Conservation (phyloP, 1,140 invertebrate species). For the Ridgeia piscesae region DNA sequence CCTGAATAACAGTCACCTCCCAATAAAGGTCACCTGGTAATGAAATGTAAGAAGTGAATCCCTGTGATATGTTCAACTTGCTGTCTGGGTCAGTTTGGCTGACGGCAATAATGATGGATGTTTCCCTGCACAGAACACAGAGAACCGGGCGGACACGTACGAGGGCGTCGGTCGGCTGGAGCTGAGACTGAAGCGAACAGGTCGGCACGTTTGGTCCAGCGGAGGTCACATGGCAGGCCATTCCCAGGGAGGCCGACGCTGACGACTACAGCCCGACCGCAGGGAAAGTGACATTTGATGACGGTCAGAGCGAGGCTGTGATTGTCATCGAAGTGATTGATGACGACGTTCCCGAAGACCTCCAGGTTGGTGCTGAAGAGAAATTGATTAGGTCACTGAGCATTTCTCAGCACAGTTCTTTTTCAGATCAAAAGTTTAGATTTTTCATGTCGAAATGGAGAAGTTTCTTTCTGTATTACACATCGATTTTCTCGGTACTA, state of each 20-base stretch:
- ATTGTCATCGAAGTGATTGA: conserved; percentile 49
- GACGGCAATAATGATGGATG: neutral
- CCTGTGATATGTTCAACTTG: no score
- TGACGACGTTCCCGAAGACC: conserved; percentile 43
- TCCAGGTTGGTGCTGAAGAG: conserved; percentile 41
- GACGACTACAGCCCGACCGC: conserved; percentile 43
- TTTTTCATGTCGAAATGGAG: no score
- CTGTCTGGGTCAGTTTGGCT: no score
- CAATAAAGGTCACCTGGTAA: no score
- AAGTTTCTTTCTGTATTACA: no score
- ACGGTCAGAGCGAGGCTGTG: conserved; percentile 39
- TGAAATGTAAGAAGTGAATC: no score
- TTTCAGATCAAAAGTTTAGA: no score
- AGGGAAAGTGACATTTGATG: conserved; percentile 43
- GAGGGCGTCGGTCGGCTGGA: conserved; percentile 45
- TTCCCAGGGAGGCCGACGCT: conserved; percentile 35
- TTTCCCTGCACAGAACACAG: conserved; percentile 43
- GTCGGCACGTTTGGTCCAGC: conserved; percentile 45
- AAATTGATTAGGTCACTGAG: neutral
- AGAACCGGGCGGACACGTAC: conserved; percentile 49
- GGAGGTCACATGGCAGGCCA: conserved; percentile 43
- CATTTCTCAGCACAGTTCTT: no score
- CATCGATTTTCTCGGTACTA: no score
- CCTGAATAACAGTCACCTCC: no score
- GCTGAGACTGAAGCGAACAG: conserved; percentile 39